Evolutionary conservation across 2,113 vertebrate genomes (phyloP), one percentile per base, ranked within the genome.

Genomic region (Salvelinus fontinalis): DNA sequence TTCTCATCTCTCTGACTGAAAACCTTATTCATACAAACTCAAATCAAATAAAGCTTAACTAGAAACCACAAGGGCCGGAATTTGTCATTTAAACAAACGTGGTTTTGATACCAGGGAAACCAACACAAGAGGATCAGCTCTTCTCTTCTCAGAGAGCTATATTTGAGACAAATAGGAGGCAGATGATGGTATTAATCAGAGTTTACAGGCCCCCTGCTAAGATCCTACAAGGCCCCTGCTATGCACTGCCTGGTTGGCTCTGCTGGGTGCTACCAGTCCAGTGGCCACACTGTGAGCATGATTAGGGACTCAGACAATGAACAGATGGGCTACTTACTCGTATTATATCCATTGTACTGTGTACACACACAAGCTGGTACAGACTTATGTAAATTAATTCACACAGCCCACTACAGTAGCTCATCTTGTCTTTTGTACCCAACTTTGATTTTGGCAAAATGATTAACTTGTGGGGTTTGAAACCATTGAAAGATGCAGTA

Each of bases 251-350:
- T 67, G 65, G 57, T 60, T 29, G 27, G 27, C 34, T 34, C 27
- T 27, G 26, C 66, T 67, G 13, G 7, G 66, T 34, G 27, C 18
- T 20, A 20, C 59, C 29, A 68, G 49, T 51, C 49, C 49, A 9
- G 48, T 9, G 48, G 8, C 48, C 22, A 67, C 66, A 68, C 66
- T 67, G 27, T 20, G 14, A 68, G 26, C 13, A 27, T 67, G 26
- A n/a, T 14, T 5, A 16, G 24, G 64, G 49, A 51, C 49, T 16
- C 14, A 66, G 65, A 68, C 31, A 60, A 79, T 81, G 69, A 75
- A 79, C 76, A 81, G 79, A 83, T 81, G 65, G 76, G 67, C 70
- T 54, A 79, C 39, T 44, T 44, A 75, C 74, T 77, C 59, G 68
- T 54, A 70, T 67, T 71, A 59, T 29, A 67, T 26, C 29, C 34